Evolutionary conservation across 2,113 vertebrate genomes (phyloP).

Genomic region (Trogon surrucura): DNA sequence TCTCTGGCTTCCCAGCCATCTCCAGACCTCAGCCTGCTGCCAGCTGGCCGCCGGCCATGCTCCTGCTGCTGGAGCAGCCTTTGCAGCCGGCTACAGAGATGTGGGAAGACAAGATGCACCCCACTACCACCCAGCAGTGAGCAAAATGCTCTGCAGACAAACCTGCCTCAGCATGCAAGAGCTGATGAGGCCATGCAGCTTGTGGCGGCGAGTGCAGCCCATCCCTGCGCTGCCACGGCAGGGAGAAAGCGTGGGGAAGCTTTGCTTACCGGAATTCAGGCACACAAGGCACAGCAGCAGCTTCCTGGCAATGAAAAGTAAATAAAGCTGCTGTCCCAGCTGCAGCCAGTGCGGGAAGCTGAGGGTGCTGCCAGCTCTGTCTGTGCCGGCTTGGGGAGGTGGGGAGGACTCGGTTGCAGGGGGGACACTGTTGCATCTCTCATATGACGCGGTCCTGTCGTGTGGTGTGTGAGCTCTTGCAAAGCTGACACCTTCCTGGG

Average conservation of each 20-base stretch:
- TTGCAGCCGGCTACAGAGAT: neutral
- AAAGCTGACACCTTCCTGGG: neutral
- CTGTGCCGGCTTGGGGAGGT: neutral
- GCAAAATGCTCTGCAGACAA: neutral
- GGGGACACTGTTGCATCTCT: rapidly evolving
- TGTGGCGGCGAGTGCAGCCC: neutral
- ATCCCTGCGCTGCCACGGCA: rapidly evolving
- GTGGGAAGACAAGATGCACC: neutral
- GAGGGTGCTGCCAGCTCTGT: neutral
- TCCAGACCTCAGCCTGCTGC: neutral
- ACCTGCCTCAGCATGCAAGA: neutral
- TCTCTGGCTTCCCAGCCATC: neutral
- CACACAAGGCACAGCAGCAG: neutral
- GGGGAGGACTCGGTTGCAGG: rapidly evolving
- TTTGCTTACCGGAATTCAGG: neutral
- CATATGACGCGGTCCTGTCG: rapidly evolving
- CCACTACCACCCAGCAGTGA: rapidly evolving
- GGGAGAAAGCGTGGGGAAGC: neutral
- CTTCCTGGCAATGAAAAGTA: neutral
- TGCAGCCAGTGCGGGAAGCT: rapidly evolving
- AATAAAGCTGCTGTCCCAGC: neutral
- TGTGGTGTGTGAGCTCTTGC: rapidly evolving
- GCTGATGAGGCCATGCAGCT: rapidly evolving
- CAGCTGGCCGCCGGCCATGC: neutral
- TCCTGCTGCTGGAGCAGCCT: neutral